A percentile compares a stretch with the other conserved stretches of the same genome.
Conservation (phyloP, 2,888 invertebrate genomes). For the Thalpophila matura region DNA sequence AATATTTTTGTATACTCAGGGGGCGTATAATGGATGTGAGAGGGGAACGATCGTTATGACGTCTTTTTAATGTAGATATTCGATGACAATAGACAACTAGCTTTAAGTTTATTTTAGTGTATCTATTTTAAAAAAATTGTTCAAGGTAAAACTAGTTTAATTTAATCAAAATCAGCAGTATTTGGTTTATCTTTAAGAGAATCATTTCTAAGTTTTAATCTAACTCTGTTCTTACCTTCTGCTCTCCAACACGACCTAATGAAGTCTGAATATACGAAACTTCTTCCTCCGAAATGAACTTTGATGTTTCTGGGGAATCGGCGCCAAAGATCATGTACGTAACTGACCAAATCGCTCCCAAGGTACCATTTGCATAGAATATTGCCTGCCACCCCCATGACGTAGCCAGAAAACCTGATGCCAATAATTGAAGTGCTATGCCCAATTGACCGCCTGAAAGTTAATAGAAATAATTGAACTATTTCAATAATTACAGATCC, state of each 20-base stretch:
- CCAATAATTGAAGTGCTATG: constrained; percentile 93
- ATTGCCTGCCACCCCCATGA: constrained; percentile 94
- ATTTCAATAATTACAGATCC: background rate
- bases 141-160: no score
- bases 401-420: constrained; percentile 93
- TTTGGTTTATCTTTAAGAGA: no score
- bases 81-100: no score
- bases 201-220: no score
- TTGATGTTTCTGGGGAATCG: constrained; percentile 92
- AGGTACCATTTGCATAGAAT: constrained; percentile 93
- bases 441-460: constrained; percentile 94
- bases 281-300: constrained; percentile 92
- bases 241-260: constrained; percentile 80
- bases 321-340: constrained; percentile 92
- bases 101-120: no score
- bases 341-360: constrained; percentile 92
- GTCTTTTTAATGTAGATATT: no score
- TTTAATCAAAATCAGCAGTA: no score
- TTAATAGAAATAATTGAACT: constrained; percentile 21
- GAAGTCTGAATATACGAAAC: constrained; percentile 92
- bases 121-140: no score
- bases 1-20: background rate
- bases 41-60: no score
- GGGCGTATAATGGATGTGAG: no score
- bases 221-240: constrained; percentile 73